phyloP scores from a whole-genome alignment of 1,140 invertebrate species.

The Papilio polyxenes region DNA sequence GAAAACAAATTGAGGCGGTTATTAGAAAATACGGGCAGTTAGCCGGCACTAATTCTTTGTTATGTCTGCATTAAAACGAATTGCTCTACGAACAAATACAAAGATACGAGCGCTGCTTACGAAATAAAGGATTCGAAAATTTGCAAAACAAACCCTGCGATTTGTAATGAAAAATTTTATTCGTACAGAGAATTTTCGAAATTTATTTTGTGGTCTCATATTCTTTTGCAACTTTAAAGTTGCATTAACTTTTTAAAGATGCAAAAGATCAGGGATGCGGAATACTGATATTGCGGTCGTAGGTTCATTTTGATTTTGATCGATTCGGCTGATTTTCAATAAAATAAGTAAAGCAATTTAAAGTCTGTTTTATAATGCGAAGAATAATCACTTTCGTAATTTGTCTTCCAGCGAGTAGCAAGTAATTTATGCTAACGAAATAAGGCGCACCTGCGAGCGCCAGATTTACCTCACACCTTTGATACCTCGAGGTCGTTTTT shows the following conservation, averaged over 20 bases:
- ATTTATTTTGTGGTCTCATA: background rate
- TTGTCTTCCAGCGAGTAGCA: background rate
- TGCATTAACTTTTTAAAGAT: no score
- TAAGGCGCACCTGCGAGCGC: background rate
- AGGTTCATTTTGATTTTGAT: background rate
- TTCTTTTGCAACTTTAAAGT: background rate
- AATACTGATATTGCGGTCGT: background rate
- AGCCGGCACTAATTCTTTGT: background rate
- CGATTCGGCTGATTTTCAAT: background rate
- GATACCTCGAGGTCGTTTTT: background rate
- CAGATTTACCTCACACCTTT: background rate
- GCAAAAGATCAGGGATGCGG: no score
- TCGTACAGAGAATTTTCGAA: background rate
- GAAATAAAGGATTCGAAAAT: background rate
- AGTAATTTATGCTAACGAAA: slow-evolving; percentile 6
- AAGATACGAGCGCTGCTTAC: background rate
- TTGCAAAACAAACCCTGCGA: background rate
- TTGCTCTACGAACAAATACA: background rate
- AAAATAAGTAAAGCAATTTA: background rate
- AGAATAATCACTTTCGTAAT: background rate
- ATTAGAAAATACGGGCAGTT: slow-evolving; percentile 5
- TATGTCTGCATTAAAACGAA: slow-evolving; percentile 15
- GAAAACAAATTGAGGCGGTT: slow-evolving; percentile 9
- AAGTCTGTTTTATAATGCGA: background rate
- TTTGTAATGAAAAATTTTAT: background rate